Evolutionary conservation across 2,797 vertebrate species (phyloP).

Genomic region (Chelidonichthys spinosus): DNA sequence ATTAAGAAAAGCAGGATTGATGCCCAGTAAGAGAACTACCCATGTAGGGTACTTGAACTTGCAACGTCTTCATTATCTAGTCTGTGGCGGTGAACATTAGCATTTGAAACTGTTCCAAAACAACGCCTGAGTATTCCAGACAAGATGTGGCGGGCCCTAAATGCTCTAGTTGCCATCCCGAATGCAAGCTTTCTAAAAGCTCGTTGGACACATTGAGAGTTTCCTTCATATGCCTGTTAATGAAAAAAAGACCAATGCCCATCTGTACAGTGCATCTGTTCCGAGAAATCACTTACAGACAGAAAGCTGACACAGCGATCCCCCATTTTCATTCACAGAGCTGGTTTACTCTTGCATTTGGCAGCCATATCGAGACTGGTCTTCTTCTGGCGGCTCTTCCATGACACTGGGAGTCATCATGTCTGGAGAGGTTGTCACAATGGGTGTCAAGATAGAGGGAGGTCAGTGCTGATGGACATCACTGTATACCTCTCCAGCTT

Average conservation of each 20-base stretch:
- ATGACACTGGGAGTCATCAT: slow-evolving; percentile 36
- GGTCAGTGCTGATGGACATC: no score
- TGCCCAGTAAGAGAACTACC: slow-evolving; percentile 24
- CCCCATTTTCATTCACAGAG: slow-evolving; percentile 44
- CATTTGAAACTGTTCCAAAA: slow-evolving; percentile 35
- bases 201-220: slow-evolving; percentile 50
- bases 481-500: slow-evolving; percentile 5
- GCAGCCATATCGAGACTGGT: slow-evolving; percentile 28
- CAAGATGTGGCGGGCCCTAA: slow-evolving; percentile 23
- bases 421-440: neutral
- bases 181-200: slow-evolving; percentile 55
- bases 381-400: slow-evolving; percentile 41
- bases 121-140: slow-evolving; percentile 28
- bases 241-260: slow-evolving; percentile 64
- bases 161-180: slow-evolving; percentile 39
- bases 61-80: slow-evolving; percentile 12
- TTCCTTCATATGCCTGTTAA: slow-evolving; percentile 58
- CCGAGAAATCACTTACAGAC: slow-evolving; percentile 53
- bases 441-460: no score
- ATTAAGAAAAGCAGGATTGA: slow-evolving; percentile 41
- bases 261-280: slow-evolving; percentile 77
- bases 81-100: slow-evolving; percentile 9
- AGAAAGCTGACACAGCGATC: slow-evolving; percentile 48
- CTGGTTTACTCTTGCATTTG: slow-evolving; percentile 49
- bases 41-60: slow-evolving; percentile 26